Evolutionary conservation across 2,888 invertebrate species (phyloP).

Genomic region (Agrochola macilenta): DNA sequence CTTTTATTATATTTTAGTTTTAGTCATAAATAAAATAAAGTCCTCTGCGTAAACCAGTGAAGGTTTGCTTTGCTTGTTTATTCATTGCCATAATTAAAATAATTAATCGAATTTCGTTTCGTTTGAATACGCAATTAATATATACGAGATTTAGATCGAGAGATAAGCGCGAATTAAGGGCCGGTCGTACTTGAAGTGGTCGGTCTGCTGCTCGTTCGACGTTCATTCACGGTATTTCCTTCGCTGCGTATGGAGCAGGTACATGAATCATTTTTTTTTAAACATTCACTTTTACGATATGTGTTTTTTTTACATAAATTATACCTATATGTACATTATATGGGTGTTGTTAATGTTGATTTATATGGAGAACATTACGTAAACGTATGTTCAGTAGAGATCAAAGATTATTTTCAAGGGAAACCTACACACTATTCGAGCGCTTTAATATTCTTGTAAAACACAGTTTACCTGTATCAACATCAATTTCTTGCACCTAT

Average conservation of each 20-base stretch:
- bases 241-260: slow-evolving; percentile 24
- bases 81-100: slow-evolving; percentile 72
- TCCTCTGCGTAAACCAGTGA: slow-evolving; percentile 48
- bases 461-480: slow-evolving; percentile 39
- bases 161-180: slow-evolving; percentile 68
- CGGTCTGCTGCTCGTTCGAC: slow-evolving; percentile 20
- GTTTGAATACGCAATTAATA: slow-evolving; percentile 72
- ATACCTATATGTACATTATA: slow-evolving; percentile 17
- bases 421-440: slow-evolving; percentile 12
- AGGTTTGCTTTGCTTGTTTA: slow-evolving; percentile 64
- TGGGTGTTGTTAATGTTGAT: slow-evolving; percentile 31
- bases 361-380: slow-evolving; percentile 21
- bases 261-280: slow-evolving; percentile 54
- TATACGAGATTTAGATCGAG: slow-evolving; percentile 67
- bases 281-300: slow-evolving; percentile 63
- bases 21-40: slow-evolving; percentile 31
- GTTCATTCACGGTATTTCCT: slow-evolving; percentile 58
- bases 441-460: slow-evolving; percentile 26
- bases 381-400: slow-evolving; percentile 10
- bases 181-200: slow-evolving; percentile 62
- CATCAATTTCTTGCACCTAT: slow-evolving; percentile 39
- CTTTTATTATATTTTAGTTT: not conserved
- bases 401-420: slow-evolving; percentile 52
- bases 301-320: slow-evolving; percentile 42
- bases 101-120: slow-evolving; percentile 75